These are phyloP conservation scores for Triops longicaudatus DNA, from an alignment of 1,140 invertebrate genomes.

Conservation along the genomic window DNA sequence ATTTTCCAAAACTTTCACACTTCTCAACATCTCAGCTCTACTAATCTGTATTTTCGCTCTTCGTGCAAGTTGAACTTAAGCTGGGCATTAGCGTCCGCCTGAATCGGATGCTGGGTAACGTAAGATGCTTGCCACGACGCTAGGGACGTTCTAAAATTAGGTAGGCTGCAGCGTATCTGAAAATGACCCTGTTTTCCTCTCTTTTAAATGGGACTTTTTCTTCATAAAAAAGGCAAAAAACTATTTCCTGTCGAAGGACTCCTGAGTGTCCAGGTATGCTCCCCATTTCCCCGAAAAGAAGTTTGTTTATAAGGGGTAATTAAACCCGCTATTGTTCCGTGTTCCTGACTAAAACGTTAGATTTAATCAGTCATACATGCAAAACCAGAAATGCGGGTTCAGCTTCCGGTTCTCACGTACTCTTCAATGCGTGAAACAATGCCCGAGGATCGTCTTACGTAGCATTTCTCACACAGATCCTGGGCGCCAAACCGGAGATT, in stretches of 20 bases:
- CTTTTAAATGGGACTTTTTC: neutral
- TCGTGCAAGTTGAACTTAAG: neutral
- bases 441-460: neutral
- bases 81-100: neutral
- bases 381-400: conserved; percentile 12
- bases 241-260: neutral
- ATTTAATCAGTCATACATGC: neutral
- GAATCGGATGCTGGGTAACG: neutral
- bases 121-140: conserved; percentile 5
- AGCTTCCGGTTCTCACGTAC: neutral
- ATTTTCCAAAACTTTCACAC: no score
- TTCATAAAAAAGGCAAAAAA: neutral
- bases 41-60: neutral
- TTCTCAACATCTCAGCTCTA: neutral
- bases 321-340: neutral
- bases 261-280: neutral
- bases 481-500: neutral
- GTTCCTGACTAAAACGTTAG: neutral
- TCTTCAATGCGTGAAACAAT: neutral
- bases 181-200: neutral
- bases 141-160: conserved; percentile 15
- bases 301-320: neutral
- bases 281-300: neutral
- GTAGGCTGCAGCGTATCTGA: conserved; percentile 9
- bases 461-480: neutral